Base-by-base conservation (phyloP, 1,140 invertebrate species). In the Aphis gossypii region DNA sequence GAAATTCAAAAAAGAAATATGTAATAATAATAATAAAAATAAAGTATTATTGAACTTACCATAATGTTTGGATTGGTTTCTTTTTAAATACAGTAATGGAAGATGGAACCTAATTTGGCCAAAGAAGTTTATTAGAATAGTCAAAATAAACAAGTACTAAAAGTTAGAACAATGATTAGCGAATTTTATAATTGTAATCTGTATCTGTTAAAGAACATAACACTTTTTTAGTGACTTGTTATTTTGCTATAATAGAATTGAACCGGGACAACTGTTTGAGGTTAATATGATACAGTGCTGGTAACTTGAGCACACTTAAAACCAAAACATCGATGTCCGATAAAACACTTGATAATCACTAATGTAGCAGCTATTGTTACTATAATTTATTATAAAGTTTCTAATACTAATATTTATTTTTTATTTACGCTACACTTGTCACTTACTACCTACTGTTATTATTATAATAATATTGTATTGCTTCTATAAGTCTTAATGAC, bases 141-240 rank as follows among this genome's bases (percentile, higher is more conserved):
- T 51, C 48, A 18, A 18, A 18, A 51, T 4, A 18, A 51, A 51
- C 18, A 83, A 21, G 4, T 6, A 48, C 46, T 35, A 35, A 51
- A 89, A 38, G 11, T 54, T 8, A 8, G 18, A 21, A 54, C 20
- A 89, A 89, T 51, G 87, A 89, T 54, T 23, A 54, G n/a, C 87
- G 11, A 48, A 46, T 68, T 8, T 46, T 46, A 9, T 46, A 46
- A 54, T 38, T 35, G 14, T 51, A 88, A 25, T 51, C 86, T 6
- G 44, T 87, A 48, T 87, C 84, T 51, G 30, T 87, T 9, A 5
- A 30, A 38, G 60, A 68, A n/a, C 14, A 68, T 68, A 60, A 30
- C 11, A 68, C n/a, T 86, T 38, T 41, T 60, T 90, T 14, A 54
- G 68, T 90, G 68, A 94, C 87, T 93, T 48, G 87, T 88, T 88